phyloP scores from a whole-genome alignment of 2,797 vertebrate genomes.

The Petrocephalus schoutedeni region DNA sequence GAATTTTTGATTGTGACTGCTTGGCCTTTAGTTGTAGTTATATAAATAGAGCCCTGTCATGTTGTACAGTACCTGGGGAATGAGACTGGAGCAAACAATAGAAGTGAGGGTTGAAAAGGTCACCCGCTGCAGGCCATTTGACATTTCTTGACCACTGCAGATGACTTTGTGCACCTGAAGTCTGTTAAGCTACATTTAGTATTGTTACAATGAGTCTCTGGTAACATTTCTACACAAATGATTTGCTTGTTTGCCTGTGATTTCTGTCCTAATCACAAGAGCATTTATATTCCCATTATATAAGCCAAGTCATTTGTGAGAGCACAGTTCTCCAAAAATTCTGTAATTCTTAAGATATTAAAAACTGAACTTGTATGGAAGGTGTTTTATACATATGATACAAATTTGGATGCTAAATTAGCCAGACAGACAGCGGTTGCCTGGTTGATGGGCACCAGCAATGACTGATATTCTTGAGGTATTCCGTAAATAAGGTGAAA shows the following conservation, averaged over 20 bases:
- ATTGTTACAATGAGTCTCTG: background rate
- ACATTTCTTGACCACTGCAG: slow-evolving; percentile 18
- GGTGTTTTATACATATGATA: background rate
- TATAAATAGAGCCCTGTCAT: background rate
- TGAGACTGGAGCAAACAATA: background rate
- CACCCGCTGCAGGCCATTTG: slow-evolving; percentile 5
- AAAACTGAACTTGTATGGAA: background rate
- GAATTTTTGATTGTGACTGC: slow-evolving; percentile 19
- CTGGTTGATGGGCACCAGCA: background rate
- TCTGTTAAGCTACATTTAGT: background rate
- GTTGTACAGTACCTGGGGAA: background rate
- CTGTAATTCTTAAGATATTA: background rate
- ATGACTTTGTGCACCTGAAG: slow-evolving; percentile 1
- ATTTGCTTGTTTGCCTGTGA: background rate
- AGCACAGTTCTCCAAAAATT: background rate
- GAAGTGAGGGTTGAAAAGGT: slow-evolving; percentile 18
- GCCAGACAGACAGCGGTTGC: background rate
- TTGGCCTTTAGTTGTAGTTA: slow-evolving; percentile 16
- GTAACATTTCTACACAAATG: background rate
- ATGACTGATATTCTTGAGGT: slow-evolving; percentile 1
- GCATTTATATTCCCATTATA: background rate
- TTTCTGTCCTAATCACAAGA: background rate
- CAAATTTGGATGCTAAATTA: background rate
- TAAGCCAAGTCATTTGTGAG: background rate
- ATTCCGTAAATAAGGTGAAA: background rate